Evolutionary conservation across 2,888 invertebrate genomes (phyloP).

Genomic region (Machimus rusticus): DNA sequence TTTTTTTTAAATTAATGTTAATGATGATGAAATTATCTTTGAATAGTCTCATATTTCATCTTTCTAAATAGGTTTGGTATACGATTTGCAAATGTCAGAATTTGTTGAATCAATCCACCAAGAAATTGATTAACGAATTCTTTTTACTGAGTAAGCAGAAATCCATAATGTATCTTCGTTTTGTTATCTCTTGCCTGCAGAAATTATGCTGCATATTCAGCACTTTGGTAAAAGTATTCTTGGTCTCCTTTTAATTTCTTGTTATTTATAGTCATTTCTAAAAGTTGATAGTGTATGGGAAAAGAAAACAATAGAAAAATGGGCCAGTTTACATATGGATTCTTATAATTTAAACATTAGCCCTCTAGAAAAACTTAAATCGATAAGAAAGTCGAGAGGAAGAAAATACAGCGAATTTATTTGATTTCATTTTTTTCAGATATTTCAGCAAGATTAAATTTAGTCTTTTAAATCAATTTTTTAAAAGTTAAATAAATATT

Average conservation of each 20-base stretch:
- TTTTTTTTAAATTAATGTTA: background rate
- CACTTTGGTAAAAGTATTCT: background rate
- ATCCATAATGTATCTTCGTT: background rate
- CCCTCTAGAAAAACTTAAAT: too few relatives aligned
- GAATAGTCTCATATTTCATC: background rate
- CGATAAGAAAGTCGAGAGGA: too few relatives aligned
- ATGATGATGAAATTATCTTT: background rate
- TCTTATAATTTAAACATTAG: too few relatives aligned
- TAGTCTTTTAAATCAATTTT: too few relatives aligned
- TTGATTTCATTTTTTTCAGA: too few relatives aligned
- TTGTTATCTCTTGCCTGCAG: background rate
- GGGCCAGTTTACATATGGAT: too few relatives aligned
- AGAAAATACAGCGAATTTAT: too few relatives aligned
- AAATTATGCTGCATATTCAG: background rate
- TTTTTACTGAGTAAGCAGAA: background rate
- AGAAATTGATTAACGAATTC: background rate
- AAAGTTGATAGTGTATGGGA: background rate
- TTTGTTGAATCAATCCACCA: background rate
- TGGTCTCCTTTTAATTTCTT: background rate
- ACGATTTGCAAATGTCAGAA: background rate
- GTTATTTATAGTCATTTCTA: background rate
- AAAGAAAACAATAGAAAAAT: too few relatives aligned
- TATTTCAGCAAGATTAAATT: too few relatives aligned
- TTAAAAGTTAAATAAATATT: too few relatives aligned
- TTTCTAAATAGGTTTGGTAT: background rate